Base-by-base conservation (phyloP, 2,113 vertebrate species). In the Poicephalus meyeri region DNA sequence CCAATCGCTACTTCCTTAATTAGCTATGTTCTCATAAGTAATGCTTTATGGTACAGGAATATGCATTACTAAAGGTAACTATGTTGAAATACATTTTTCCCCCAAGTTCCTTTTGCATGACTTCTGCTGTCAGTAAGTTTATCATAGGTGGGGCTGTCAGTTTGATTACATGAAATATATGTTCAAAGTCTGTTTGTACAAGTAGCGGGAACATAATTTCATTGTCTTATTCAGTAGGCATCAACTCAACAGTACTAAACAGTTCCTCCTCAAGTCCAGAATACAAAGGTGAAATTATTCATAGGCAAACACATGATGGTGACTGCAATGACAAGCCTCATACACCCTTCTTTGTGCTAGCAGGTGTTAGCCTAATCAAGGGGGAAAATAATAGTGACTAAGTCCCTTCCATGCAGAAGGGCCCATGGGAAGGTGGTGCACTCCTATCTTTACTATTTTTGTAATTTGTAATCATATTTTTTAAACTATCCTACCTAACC, bases 251-350 rank as follows among this genome's bases (percentile, higher is more conserved):
- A 60, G 11, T 2, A 25, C 7, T 55, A 52, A 71, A 5, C 61
- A 39, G 42, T 11, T 85, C 82, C 80, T 94, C 78, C 81, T 77
- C 3, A 86, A 91, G 94, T 88, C 64, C 63, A 72, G 63, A 86
- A 89, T 86, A 91, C 92, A 94, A 95, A 88, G 87, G 92, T 94
- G 85, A 78, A 68, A 60, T 89, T 92, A 87, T 53, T 95, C 84
- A 89, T n/a, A 52, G 28, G 61, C 47, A 91, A 72, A 69, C 29
- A 16, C n/a, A 10, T 2, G 23, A n/a, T 7, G 25, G 56, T 35
- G 31, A 65, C 39, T 39, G 23, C 70, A 76, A 10, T 2, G 35
- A 80, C 20, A 61, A 91, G 55, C 16, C 13, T 84, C 86, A 33
- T 2, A 60, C 2, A 0, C 68, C 63, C 35, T 91, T 68, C 79